These are phyloP conservation scores for Ophion ellenae DNA, from an alignment of 2,888 invertebrate genomes.

Conservation along the genomic window DNA sequence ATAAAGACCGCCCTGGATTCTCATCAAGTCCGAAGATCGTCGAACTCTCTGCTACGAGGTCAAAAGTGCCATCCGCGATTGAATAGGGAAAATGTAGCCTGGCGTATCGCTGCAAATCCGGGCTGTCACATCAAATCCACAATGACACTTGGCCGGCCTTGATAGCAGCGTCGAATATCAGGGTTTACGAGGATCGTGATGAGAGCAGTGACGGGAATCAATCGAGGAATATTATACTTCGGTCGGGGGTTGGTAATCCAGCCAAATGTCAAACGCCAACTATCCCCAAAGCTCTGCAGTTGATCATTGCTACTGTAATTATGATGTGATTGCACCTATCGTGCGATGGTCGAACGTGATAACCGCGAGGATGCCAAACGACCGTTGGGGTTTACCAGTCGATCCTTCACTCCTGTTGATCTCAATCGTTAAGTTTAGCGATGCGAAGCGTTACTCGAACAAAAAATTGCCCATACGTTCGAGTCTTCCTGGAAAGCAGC, in stretches of 20 bases:
- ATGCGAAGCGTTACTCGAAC: not conserved
- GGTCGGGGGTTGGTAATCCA: not conserved
- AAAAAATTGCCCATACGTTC: not conserved
- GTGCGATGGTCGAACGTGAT: conserved; percentile 43
- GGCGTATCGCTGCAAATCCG: not conserved
- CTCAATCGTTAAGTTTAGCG: not conserved
- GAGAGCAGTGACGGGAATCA: not conserved
- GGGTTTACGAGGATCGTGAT: not conserved
- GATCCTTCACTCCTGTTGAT: not conserved
- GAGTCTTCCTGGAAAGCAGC: not conserved
- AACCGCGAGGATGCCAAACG: conserved; percentile 12
- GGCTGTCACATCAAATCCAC: not conserved
- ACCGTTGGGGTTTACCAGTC: conserved; percentile 7
- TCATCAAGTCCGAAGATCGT: not conserved
- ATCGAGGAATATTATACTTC: conserved; percentile 7
- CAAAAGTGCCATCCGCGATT: not conserved
- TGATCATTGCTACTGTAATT: conserved; percentile 52
- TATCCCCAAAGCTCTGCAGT: not conserved
- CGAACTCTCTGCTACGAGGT: not conserved
- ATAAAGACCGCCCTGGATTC: not conserved
- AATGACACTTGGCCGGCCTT: not conserved
- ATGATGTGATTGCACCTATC: conserved; percentile 41
- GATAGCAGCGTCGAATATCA: not conserved
- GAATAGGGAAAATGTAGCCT: not conserved
- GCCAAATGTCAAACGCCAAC: not conserved